Evolutionary conservation across 2,797 vertebrate species (phyloP), one percentile per base, ranked within the genome.

Genomic region (Botia kubotai): DNA sequence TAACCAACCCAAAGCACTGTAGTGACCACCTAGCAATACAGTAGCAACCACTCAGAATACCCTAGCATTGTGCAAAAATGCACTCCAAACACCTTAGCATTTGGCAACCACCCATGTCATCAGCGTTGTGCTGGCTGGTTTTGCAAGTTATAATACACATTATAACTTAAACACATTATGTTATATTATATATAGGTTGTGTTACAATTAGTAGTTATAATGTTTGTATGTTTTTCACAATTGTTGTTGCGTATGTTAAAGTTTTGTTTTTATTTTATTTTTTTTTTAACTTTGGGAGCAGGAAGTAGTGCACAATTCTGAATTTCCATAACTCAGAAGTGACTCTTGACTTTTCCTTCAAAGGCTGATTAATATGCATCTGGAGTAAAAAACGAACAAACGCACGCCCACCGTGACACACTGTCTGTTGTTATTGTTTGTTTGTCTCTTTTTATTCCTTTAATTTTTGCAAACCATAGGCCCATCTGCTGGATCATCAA

Each of bases 401-500:
- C 43, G n/a, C 26, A 6, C 36, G 29, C 53, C 39, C 58, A 50
- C 33, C 1, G 33, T 63, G 66, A 79, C 57, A 39, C 7, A 1
- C 36, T 39, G 36, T 8, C 80, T 84, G 71, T 83, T 82, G 72
- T 85, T 86, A 75, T 80, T 83, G 80, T 84, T 85, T 83, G 76
- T 85, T 85, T 84, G 71, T 63, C 58, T 78, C 70, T 55, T 79
- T 82, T 78, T 70, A 63, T 60, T 69, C 36, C 46, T 81, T 72
- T 70, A 60, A 33, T 79, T 74, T 82, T 58, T 62, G 11, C 67
- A 82, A 83, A 84, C 72, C 65, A 83, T 86, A 85, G 81, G 73
- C 86, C 88, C 87, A 89, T 89, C 88, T 89, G 88, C 77, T 87
- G 82, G 57, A 81, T 84, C 71, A 75, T 82, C 83, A 77, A 80